Evolutionary conservation across 2,888 invertebrate species (phyloP), one percentile per base, ranked within the genome.

Genomic region (Dryocosmus kuriphilus): DNA sequence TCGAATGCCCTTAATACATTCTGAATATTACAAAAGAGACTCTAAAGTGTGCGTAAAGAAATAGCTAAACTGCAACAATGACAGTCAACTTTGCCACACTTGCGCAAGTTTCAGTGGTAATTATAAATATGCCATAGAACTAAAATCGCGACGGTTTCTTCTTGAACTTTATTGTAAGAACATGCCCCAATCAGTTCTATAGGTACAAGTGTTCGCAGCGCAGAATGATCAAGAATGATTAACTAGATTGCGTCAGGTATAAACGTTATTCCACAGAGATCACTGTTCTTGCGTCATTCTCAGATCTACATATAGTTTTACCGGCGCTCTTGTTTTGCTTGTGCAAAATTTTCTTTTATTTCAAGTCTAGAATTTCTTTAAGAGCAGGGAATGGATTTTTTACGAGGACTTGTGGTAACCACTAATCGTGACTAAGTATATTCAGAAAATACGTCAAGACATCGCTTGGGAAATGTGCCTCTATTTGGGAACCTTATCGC

Each of bases 191-290:
- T 71, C 71, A 71, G 11, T 71, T 71, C 30, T 71, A 51, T 16
- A 60, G 27, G 41, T 41, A 67, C 46, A 19, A 67, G 71, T 46
- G 30, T 55, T 51, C 14, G 51, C 16, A 60, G 27, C 32, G 27
- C 9, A 71, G 32, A 51, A 71, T 51, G 51, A 71, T 71, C 30
- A 71, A 71, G 32, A 51, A 71, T 51, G 51, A 71, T 71, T 51
- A 71, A 71, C 30, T 71, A 51, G 30, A 71, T 71, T 71, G 71
- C 71, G 51, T 71, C 71, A 71, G 30, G 71, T 46, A 71, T 71
- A 30, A 11, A 71, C 38, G 38, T 46, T 46, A 30, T 32, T 30
- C 71, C n/a, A 51, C 27, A 51, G n/a, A 30, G 46, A 71, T 57
- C 57, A 57, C 57, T 57, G 57, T 51, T 71, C 46, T 71, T 71